A percentile compares a stretch with the other conserved stretches of the same genome.
Evolutionary conservation across 2,113 vertebrate genomes (phyloP).

Genomic region (Maccullochella peelii): DNA sequence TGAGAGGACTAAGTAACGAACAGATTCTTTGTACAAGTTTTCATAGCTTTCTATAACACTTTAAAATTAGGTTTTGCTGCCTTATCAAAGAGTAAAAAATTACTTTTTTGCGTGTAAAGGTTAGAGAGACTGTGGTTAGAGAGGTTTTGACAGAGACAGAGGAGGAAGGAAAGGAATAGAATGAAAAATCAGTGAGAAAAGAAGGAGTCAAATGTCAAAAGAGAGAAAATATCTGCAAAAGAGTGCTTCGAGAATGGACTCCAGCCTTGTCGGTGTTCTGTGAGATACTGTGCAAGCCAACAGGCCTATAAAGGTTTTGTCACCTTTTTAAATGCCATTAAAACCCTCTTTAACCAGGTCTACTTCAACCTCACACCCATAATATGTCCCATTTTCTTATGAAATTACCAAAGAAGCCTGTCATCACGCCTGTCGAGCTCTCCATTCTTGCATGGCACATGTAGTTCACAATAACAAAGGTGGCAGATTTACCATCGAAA

Average conservation of each 20-base stretch:
- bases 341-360: not conserved
- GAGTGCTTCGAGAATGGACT: not conserved
- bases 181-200: not conserved
- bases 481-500: not conserved
- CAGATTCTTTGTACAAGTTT: not conserved
- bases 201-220: slow-evolving; percentile 14
- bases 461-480: not conserved
- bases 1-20: not conserved
- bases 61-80: not conserved
- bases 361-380: not conserved
- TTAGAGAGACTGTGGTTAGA: not conserved
- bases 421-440: not conserved
- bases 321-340: slow-evolving; percentile 44
- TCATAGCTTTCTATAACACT: not conserved
- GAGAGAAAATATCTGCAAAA: slow-evolving; percentile 18
- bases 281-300: slow-evolving; percentile 11
- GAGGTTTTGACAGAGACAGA: not conserved
- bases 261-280: not conserved
- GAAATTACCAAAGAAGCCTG: slow-evolving; percentile 1
- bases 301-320: slow-evolving; percentile 16
- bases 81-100: not conserved
- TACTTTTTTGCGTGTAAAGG: not conserved
- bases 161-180: not conserved
- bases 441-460: not conserved
- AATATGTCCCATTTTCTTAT: not conserved